phyloP scores from a whole-genome alignment of 2,888 invertebrate genomes.

The Nemapogon koenigi region DNA sequence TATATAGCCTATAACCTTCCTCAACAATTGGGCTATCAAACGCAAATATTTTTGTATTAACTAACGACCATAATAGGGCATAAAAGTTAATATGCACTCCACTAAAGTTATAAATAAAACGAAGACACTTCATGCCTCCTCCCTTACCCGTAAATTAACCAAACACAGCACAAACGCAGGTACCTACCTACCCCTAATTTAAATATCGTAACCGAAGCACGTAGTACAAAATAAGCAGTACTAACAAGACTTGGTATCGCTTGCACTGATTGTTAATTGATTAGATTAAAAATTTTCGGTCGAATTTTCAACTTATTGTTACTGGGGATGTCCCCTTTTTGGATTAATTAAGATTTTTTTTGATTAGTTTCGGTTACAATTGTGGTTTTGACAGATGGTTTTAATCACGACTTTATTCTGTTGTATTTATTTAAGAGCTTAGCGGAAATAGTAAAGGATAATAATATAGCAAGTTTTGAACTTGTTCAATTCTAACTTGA shows the following conservation, averaged over 20 bases:
- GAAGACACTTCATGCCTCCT: not conserved
- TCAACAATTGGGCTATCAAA: no score
- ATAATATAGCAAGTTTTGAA: no score
- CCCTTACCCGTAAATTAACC: constrained; percentile 50
- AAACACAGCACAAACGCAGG: constrained; percentile 40
- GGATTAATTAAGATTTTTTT: constrained; percentile 48
- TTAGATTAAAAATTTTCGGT: constrained; percentile 62
- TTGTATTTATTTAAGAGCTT: no score
- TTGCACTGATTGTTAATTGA: constrained; percentile 67
- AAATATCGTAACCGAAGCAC: constrained; percentile 53
- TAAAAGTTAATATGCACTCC: no score
- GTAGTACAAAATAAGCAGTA: constrained; percentile 58
- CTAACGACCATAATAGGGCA: not conserved
- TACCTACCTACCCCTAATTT: constrained; percentile 49
- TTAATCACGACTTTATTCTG: constrained; percentile 16
- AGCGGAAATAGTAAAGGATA: no score
- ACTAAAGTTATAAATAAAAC: not conserved
- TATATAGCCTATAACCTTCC: no score
- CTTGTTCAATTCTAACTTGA: no score
- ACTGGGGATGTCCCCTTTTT: constrained; percentile 24
- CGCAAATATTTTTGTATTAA: not conserved
- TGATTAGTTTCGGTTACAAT: constrained; percentile 46
- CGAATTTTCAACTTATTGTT: constrained; percentile 53
- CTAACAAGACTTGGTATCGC: constrained; percentile 62
- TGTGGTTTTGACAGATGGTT: constrained; percentile 37